Percentiles rank a stretch among this genome's conserved stretches.
These are phyloP conservation scores for Coleophora deauratella DNA, from an alignment of 2,888 invertebrate species.

Conservation along the genomic window DNA sequence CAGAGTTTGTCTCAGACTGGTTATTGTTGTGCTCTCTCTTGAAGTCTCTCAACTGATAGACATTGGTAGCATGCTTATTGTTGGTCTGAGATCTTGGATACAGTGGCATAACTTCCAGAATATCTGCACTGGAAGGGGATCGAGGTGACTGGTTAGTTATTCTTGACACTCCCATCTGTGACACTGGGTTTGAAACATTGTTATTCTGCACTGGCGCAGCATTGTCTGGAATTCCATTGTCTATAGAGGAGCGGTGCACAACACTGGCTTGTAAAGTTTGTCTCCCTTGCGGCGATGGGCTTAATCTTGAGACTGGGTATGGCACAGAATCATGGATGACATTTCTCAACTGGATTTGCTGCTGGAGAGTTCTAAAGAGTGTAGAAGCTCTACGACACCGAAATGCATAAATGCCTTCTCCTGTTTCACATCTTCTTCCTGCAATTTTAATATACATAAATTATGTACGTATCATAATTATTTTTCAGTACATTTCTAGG, in stretches of 20 bases:
- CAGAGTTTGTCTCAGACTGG: constrained; percentile 37
- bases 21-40: constrained; percentile 71
- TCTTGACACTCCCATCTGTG: constrained; percentile 28
- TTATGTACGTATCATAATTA: no score
- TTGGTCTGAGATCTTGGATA: constrained; percentile 52
- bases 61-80: constrained; percentile 62
- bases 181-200: constrained; percentile 31
- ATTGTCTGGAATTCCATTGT: constrained; percentile 51
- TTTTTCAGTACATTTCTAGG: no score
- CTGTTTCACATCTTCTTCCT: constrained; percentile 88
- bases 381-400: constrained; percentile 89
- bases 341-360: constrained; percentile 83
- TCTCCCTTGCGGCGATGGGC: constrained; percentile 49
- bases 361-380: constrained; percentile 90
- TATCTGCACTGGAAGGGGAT: constrained; percentile 71
- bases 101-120: constrained; percentile 70
- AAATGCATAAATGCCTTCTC: constrained; percentile 96
- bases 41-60: constrained; percentile 72
- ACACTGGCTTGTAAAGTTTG: constrained; percentile 60
- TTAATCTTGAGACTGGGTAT: constrained; percentile 50
- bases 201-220: constrained; percentile 29
- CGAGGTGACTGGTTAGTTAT: constrained; percentile 50
- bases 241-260: constrained; percentile 58
- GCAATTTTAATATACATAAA: constrained; percentile 19
- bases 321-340: constrained; percentile 50